Evolutionary conservation across 2,888 invertebrate genomes (phyloP), one percentile per base, ranked within the genome.

Genomic region (Germaria angustata): DNA sequence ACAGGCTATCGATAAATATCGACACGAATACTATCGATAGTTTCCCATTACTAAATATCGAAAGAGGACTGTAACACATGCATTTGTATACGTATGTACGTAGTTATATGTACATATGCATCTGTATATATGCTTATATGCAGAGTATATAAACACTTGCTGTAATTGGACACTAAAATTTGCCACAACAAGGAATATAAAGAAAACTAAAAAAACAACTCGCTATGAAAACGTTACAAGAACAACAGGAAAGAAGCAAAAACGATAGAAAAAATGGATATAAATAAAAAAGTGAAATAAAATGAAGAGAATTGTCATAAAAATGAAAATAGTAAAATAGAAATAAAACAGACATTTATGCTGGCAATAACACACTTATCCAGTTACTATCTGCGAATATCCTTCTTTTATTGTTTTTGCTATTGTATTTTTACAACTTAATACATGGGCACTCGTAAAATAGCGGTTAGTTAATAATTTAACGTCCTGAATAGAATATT

Each of bases 321-420:
- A 66, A 76, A 83, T 83, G 49, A 71, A 69, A 75, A 73, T 72
- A 76, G 79, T 66, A 73, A 80, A 75, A 79, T 66, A 78, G 63
- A 68, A 84, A 59, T 75, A 78, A 80, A 77, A 71, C 81, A 78
- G 75, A 69, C 71, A 84, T 69, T 77, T 65, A 77, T 68, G 68
- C 65, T 66, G 46, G 73, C 46, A 80, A 76, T 53, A 77, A 69
- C 63, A 80, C 61, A 80, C 65, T 75, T 65, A 78, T 59, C 36
- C 57, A 36, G 20, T 69, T 82, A 65, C 72, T 75, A 36, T 24
- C 63, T 61, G 36, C 20, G 46, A 71, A 75, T 51, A n/a, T 53
- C 46, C 11, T 36, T 24, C 22, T 5, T 46, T 46, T 46, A 2
- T 9, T 46, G 7, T 17, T 5, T 55, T 55, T 44, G 32, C 15